Evolutionary conservation across 2,888 invertebrate genomes (phyloP), one percentile per base, ranked within the genome.

Genomic region (Microctonus aethiopoides): DNA sequence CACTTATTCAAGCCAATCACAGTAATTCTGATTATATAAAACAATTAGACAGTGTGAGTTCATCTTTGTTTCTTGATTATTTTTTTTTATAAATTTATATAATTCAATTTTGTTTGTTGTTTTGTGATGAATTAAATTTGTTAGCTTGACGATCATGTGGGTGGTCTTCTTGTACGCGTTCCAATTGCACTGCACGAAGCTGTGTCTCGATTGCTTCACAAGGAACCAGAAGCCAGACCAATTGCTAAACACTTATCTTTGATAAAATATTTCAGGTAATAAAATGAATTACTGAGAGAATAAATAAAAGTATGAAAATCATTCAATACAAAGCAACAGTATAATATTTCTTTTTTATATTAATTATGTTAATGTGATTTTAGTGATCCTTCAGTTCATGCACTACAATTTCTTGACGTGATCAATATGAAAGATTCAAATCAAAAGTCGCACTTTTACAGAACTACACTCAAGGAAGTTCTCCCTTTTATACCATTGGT

Each of bases 401-500:
- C 97, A 16, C 90, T 99, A 79, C 97, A 98, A 87, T 95, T 95
- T 83, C 89, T 99, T 77, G 98, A 99, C 86, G 94, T 95, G 72
- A 93, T 97, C 82, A 94, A 94, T 80, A 94, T 95, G 92, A 96
- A 97, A 87, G 96, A 97, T 85, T 92, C 95, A 0, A 91, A 91
- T 69, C 94, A 95, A 83, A 97, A 97, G 87, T 91, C 92, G 13
- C 94, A 95, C 84, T 98, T 98, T 88, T 97, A 96, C 87, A 92
- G 94, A 76, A 93, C 91, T 78, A 95, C 94, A 10, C 91, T 98
- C 73, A 93, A 94, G 84, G 96, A 96, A 81, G 92, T 93, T 46
- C 89, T 98, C 80, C 95, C 95, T 60, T 92, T 91, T 80, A 95
- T 98, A 83, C 97, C 97, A 10, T 92, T 93, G 91, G 97, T 97